A percentile compares a stretch with the other conserved stretches of the same genome.
Conservation (phyloP, 2,888 invertebrate species). For the Miltochrista miniata region DNA sequence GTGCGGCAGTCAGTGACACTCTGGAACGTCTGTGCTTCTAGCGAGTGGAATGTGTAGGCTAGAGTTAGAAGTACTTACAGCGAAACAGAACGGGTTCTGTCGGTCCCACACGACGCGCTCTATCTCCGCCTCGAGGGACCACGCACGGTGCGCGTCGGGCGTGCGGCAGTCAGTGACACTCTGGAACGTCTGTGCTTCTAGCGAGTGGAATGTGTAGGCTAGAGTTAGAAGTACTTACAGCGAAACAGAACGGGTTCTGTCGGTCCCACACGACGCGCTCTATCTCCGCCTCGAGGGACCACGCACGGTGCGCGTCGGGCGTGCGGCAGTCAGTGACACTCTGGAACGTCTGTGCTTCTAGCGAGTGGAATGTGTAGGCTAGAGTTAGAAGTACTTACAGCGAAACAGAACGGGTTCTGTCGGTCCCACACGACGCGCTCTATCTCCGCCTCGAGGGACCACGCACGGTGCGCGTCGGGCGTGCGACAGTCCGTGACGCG, state of each 20-base stretch:
- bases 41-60: constrained; percentile 94
- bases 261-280: constrained; percentile 95
- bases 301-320: constrained; percentile 85
- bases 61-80: too few species aligned
- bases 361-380: too few species aligned
- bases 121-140: constrained; percentile 91
- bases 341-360: too few species aligned
- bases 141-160: constrained; percentile 85
- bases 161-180: not conserved
- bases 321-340: constrained; percentile 40
- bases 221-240: constrained; percentile 86
- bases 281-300: constrained; percentile 91
- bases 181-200: too few species aligned
- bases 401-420: constrained; percentile 90
- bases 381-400: constrained; percentile 86
- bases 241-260: constrained; percentile 90
- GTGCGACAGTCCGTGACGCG: constrained; percentile 92
- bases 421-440: constrained; percentile 95
- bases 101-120: constrained; percentile 95
- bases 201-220: too few species aligned
- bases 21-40: constrained; percentile 91
- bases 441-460: constrained; percentile 91
- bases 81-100: constrained; percentile 89
- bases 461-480: constrained; percentile 84
- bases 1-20: constrained; percentile 92